Conservation (phyloP, 2,797 vertebrate genomes). For the Loriculus beryllinus region DNA sequence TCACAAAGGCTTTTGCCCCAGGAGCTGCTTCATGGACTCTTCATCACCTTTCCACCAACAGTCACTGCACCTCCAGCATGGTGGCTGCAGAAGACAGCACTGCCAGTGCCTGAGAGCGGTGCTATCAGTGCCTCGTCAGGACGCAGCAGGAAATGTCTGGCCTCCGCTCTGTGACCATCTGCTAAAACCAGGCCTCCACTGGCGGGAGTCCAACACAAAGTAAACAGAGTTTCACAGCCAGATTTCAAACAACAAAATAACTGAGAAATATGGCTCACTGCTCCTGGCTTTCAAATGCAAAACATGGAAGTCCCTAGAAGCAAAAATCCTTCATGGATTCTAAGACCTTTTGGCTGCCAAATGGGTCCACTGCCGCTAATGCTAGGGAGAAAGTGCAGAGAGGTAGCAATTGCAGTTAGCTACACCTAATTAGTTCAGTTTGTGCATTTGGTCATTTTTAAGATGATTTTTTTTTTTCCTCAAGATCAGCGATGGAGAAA, state of each 20-base stretch:
- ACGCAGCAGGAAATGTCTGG: conserved; percentile 53
- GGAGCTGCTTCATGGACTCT: not conserved
- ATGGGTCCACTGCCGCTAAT: not conserved
- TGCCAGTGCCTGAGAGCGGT: not conserved
- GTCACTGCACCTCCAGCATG: not conserved
- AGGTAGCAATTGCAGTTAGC: not conserved
- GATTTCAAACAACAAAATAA: conserved; percentile 58
- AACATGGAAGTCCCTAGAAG: not conserved
- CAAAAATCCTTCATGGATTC: not conserved
- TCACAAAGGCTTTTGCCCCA: not conserved
- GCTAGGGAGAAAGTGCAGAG: not conserved
- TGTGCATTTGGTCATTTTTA: not conserved
- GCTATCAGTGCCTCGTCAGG: conserved; percentile 17
- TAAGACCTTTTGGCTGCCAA: not conserved
- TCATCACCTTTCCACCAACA: not conserved
- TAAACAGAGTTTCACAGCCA: conserved; percentile 61
- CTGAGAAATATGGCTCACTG: conserved; percentile 37
- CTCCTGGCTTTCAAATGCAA: conserved; percentile 13
- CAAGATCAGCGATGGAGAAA: not conserved
- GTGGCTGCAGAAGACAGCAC: not conserved
- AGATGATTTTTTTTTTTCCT: not conserved
- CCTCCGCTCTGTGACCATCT: conserved; percentile 30
- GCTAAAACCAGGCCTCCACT: conserved; percentile 54
- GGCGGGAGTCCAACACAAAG: not conserved
- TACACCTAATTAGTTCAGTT: not conserved